Evolutionary conservation across 2,797 vertebrate genomes (phyloP), one percentile per base, ranked within the genome.

Genomic region (Mormyrus hasselquistii): DNA sequence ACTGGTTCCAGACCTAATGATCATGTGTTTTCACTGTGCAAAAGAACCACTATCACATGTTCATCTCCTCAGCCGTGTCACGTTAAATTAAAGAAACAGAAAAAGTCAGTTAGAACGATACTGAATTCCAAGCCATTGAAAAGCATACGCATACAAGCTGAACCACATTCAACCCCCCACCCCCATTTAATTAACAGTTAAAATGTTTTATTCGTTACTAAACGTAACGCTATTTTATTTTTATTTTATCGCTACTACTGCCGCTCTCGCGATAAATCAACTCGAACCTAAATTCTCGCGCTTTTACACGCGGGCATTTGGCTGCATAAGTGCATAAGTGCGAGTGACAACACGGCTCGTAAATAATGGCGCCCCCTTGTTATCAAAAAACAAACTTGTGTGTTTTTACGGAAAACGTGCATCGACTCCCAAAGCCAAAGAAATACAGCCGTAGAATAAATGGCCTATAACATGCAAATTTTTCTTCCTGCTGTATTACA

Each of bases 351-450:
- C 65, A 83, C 14, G 52, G 69, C 50, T 49, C 50, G 29, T 62
- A 91, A 93, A 91, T 94, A 94, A 95, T 94, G 92, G 94, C 92
- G 89, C 92, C 93, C 92, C 90, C 93, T 93, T 93, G 94, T 95
- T 94, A 95, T 92, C 86, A 93, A 95, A 89, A 89, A 95, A 94
- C 94, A 94, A 94, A 95, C 93, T 85, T 95, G 95, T 95, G 93
- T 94, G 94, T 94, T 95, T 95, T 94, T 91, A 73, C 89, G 88
- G 92, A 93, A 94, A 96, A 95, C 88, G 93, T 93, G 89, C 69
- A 90, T 92, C 93, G 93, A 93, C 91, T 92, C 90, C 14, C 47
- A 22, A 87, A 34, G 65, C 50, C 19, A 89, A 91, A 91, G 95
- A 95, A 94, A 94, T 94, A 92, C 92, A 94, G 91, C 94, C 93